phyloP scores from a whole-genome alignment of 2,113 vertebrate genomes.

The Setophaga coronata region DNA sequence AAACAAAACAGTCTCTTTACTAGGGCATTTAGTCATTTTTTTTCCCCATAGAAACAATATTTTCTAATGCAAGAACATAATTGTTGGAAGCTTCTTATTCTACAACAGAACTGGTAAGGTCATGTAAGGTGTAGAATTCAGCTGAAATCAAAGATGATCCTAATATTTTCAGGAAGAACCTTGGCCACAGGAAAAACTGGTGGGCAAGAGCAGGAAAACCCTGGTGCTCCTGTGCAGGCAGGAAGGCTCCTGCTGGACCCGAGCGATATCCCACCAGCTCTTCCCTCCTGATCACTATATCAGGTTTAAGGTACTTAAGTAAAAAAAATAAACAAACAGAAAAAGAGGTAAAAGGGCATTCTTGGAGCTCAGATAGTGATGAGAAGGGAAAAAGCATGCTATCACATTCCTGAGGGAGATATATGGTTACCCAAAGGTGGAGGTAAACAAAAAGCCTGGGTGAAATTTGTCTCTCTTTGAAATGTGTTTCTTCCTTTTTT shows the following conservation, averaged over 20 bases:
- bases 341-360: neutral
- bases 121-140: neutral
- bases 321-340: conserved; percentile 30
- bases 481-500: neutral
- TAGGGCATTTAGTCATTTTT: neutral
- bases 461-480: neutral
- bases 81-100: neutral
- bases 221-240: neutral
- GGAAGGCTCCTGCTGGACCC: neutral
- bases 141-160: neutral
- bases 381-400: neutral
- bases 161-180: neutral
- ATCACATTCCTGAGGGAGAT: neutral
- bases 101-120: neutral
- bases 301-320: neutral
- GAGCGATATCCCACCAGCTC: neutral
- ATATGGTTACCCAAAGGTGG: neutral
- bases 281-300: neutral
- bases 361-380: neutral
- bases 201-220: neutral
- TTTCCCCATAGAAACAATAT: neutral
- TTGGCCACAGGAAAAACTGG: fast-evolving
- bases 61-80: neutral
- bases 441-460: neutral
- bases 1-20: neutral